These are phyloP conservation scores for Typhlichthys subterraneus DNA, from an alignment of 2,797 vertebrate species.

Conservation along the genomic window DNA sequence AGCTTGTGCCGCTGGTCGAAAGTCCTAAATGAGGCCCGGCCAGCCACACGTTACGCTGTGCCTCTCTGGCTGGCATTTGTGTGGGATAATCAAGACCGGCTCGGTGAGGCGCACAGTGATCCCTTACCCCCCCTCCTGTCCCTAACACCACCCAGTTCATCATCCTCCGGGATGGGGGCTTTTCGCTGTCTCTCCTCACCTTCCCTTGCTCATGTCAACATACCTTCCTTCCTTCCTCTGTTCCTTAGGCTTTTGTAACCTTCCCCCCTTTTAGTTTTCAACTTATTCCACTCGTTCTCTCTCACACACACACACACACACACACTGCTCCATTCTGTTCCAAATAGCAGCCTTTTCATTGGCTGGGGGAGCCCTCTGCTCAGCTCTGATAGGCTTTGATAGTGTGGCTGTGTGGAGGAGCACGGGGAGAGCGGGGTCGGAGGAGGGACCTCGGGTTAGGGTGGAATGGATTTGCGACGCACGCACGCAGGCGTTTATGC, in stretches of 20 bases:
- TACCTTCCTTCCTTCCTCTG: background rate
- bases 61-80: constrained; percentile 69
- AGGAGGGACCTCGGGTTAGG: background rate
- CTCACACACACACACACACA: constrained; percentile 4
- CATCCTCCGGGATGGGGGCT: constrained; percentile 51
- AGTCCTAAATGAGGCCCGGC: constrained; percentile 69
- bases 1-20: constrained; percentile 2
- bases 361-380: constrained; percentile 36
- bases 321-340: constrained; percentile 6
- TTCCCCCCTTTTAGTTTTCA: constrained; percentile 4
- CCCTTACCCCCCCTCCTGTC: background rate
- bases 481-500: too few species aligned
- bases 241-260: constrained; percentile 14
- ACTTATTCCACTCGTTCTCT: constrained; percentile 1
- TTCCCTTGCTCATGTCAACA: background rate
- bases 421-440: constrained; percentile 28
- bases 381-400: constrained; percentile 51
- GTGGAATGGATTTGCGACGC: too few species aligned
- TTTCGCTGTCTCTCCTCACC: constrained; percentile 45
- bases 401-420: constrained; percentile 50
- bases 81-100: constrained; percentile 70
- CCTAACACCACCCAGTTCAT: constrained; percentile 29
- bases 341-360: constrained; percentile 24
- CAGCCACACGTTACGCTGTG: constrained; percentile 74
- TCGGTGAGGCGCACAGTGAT: constrained; percentile 37